Conservation (phyloP, 2,888 invertebrate genomes). For the Heteromurus nitidus region DNA sequence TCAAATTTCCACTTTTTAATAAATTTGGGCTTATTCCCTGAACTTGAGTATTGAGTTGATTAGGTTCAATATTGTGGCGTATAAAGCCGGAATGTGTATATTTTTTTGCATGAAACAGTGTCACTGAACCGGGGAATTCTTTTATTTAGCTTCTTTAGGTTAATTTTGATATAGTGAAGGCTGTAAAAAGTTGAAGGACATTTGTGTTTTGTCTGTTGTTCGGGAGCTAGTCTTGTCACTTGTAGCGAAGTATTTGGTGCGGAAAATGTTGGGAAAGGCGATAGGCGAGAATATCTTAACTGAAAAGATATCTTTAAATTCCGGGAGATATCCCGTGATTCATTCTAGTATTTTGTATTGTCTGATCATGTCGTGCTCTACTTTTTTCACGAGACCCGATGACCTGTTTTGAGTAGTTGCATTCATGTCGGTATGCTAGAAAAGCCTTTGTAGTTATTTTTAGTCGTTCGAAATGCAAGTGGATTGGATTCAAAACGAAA, state of each 20-base stretch:
- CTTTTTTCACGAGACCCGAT: neutral
- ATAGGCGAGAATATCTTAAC: too few species aligned
- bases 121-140: constrained; percentile 6
- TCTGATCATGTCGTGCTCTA: neutral
- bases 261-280: too few species aligned
- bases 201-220: neutral
- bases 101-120: neutral
- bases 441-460: constrained; percentile 20
- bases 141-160: neutral
- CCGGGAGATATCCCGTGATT: neutral
- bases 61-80: neutral
- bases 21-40: neutral
- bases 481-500: neutral
- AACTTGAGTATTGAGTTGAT: neutral
- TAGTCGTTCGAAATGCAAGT: constrained; percentile 15
- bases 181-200: neutral
- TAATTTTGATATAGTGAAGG: neutral
- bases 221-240: too few species aligned
- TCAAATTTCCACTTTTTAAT: neutral
- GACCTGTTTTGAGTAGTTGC: neutral
- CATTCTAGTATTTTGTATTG: neutral
- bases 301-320: neutral
- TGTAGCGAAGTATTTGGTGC: too few species aligned
- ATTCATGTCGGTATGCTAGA: constrained; percentile 20
- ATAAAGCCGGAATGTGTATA: neutral